Evolutionary conservation across 1,140 invertebrate species (phyloP), one percentile per base, ranked within the genome.

Genomic region (Leptestheria dahalacensis): DNA sequence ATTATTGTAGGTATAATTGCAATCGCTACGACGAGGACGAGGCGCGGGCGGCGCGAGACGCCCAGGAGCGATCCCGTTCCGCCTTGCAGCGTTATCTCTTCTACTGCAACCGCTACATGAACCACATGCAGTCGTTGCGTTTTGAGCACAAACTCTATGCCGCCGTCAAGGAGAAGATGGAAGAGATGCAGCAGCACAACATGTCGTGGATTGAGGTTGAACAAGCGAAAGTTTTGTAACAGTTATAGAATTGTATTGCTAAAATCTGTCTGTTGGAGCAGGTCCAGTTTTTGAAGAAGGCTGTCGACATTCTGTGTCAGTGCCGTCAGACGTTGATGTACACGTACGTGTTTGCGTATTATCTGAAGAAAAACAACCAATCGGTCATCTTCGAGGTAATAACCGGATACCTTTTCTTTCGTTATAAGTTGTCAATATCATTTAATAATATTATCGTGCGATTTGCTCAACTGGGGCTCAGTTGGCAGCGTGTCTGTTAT

Each of bases 151-250:
- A 97, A 78, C 75, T 94, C 20, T 94, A 94, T 72, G 86, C 88
- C 3, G 86, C 86, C 54, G 88, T 97, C 11, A 92, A 95, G 72
- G 85, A 90, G 67, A 98, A 98, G 76, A 98, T 98, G 94, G 94
- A 97, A 71, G 94, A 97, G 75, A 97, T 99, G 94, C 93, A 97
- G 69, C 92, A 97, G 67, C 92, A 97, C 71, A 96, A 96, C 70
- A 97, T 98, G 94, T 96, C 92, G 51, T 99, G 95, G 95, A 98
- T 98, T 68, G 96, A 99, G 81, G 91, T 93, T 71, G 77, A 71
- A 61, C 73, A 76, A 64, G 47, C n/a, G n/a, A n/a, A n/a, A n/a
- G n/a, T n/a, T n/a, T n/a, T n/a, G n/a, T n/a, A n/a, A n/a, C n/a
- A n/a, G n/a, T n/a, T n/a, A n/a, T n/a, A n/a, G n/a, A n/a, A n/a